Base-by-base conservation (phyloP, 2,797 vertebrate genomes). In the Oceanodroma leucorhoa region DNA sequence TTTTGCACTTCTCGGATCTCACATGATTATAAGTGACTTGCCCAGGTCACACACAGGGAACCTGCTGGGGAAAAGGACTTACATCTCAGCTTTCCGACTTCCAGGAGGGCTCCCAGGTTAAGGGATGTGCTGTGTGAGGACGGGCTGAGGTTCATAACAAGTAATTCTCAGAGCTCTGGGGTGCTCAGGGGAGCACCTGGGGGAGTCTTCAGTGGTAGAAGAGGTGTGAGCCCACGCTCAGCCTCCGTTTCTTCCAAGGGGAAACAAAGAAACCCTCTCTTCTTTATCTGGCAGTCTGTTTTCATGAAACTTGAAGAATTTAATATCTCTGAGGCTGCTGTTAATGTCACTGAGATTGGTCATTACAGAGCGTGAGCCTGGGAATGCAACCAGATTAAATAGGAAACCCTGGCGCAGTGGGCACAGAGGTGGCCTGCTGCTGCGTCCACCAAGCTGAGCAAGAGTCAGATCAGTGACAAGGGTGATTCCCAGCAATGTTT, bases 1-100 rank as follows among this genome's bases (percentile, higher is more conserved):
- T 89, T 96, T 91, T 78, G 65, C 40, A 46, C 65, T 86, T 80
- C 81, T 87, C 65, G 61, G 72, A 83, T 92, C 84, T 91, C 61
- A 64, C 41, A 14, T 71, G 82, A 80, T 92, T 91, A 1, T 58
- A 77, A 94, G 89, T 0, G 27, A 78, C 87, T 87, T 94, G 72
- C 75, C 78, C 89, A 64, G 84, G 92, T 95, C 89, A 83, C 50
- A 32, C 23, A 36, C 24, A 89, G 94, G 78, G 89, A 91, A 71
- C 86, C 72, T 81, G 50, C 50, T 78, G 75, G 57, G 84, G 60
- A 30, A 83, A 84, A 87, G 43, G 82, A 54, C 38, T 70, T 48
- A 0, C 2, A 32, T 36, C 57, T 90, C 79, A 64, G 29, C 43
- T 94, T 90, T 91, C 78, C 6, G 1, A 15, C 45, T 87, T 58